phyloP scores from a whole-genome alignment of 53 echinoderm and acorn worm species.

The Patiria pectinifera region DNA sequence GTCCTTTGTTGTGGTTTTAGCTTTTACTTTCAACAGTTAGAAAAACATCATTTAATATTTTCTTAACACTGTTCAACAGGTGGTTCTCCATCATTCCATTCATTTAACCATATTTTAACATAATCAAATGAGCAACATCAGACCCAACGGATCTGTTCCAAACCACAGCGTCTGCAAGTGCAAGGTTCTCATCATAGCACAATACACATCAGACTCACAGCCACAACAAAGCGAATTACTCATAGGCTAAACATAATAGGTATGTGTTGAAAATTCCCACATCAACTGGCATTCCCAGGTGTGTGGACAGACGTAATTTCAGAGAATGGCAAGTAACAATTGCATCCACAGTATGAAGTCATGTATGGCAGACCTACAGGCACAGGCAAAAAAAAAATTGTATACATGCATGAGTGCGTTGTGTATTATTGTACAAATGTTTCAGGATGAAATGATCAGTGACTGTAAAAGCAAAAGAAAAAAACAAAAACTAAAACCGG shows the following conservation, averaged over 20 bases:
- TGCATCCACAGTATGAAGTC: constrained; percentile 1
- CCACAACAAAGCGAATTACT: neutral
- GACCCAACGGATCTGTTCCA: too few relatives aligned
- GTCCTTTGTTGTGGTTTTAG: neutral
- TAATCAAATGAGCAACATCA: too few relatives aligned
- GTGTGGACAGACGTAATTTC: neutral
- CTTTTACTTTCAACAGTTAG: neutral
- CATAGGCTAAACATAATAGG: constrained; percentile 14
- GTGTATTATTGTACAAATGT: too few relatives aligned
- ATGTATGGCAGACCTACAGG: constrained; percentile 7
- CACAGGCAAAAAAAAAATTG: neutral
- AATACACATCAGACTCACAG: neutral
- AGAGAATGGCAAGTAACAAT: neutral
- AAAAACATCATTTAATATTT: neutral
- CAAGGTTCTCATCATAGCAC: neutral
- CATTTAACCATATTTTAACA: neutral
- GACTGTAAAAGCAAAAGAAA: too few relatives aligned
- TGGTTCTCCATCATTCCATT: neutral
- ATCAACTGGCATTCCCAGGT: neutral
- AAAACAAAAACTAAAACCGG: neutral
- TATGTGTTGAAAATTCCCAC: constrained; percentile 26
- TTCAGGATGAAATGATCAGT: too few relatives aligned
- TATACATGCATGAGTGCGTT: too few relatives aligned
- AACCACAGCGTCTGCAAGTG: neutral
- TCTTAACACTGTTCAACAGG: neutral